Percentiles rank a stretch among this genome's conserved stretches.
phyloP scores from a whole-genome alignment of 2,113 vertebrate species.

The Raphicerus campestris region DNA sequence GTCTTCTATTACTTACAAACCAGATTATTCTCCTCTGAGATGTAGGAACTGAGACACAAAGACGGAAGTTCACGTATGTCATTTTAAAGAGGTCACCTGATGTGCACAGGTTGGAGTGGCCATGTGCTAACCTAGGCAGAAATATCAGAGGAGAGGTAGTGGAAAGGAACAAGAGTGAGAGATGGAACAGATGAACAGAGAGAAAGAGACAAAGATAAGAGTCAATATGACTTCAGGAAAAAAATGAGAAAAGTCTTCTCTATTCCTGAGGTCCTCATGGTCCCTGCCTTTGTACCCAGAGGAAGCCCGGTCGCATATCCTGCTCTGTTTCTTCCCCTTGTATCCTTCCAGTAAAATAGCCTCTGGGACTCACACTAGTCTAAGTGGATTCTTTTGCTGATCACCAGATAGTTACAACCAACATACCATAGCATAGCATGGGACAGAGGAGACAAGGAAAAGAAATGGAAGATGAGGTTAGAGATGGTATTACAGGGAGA shows the following conservation, averaged over 20 bases:
- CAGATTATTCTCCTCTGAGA: background rate
- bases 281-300: background rate
- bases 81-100: background rate
- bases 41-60: background rate
- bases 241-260: background rate
- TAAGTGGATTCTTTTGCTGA: background rate
- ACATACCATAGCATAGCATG: background rate
- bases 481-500: background rate
- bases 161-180: background rate
- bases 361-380: background rate
- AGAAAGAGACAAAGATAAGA: background rate
- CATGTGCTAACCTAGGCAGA: background rate
- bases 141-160: background rate
- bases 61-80: background rate
- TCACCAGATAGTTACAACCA: background rate
- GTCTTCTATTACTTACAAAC: background rate
- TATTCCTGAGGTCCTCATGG: background rate
- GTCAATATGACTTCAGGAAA: background rate
- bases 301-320: background rate
- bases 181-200: background rate
- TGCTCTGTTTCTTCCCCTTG: background rate
- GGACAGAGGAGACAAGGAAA: background rate
- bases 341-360: background rate
- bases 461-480: background rate
- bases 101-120: background rate